phyloP scores from a whole-genome alignment of 2,113 vertebrate species.

The Pseudolaguvia tuberculata region DNA sequence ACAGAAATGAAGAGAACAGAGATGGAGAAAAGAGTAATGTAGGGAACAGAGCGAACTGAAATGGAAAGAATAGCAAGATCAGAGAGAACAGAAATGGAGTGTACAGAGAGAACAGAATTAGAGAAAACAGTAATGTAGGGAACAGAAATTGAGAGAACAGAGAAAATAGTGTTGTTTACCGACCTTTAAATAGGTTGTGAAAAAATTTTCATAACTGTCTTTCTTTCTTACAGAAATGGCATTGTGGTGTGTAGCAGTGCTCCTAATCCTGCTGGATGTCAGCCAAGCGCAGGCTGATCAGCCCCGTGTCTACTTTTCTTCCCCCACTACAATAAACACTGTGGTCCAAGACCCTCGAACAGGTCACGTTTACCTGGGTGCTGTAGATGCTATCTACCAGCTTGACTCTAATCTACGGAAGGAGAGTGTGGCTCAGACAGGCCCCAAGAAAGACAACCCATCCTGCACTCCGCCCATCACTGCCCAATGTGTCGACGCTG shows the following conservation, averaged over 20 bases:
- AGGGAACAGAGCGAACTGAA: no score
- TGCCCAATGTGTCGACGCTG: constrained; percentile 70
- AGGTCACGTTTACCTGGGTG: constrained; percentile 82
- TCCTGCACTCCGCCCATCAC: constrained; percentile 86
- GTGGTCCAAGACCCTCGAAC: constrained; percentile 73
- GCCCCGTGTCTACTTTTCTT: constrained; percentile 50
- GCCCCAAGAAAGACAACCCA: constrained; percentile 77
- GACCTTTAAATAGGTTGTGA: no score
- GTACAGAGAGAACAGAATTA: no score
- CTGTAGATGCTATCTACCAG: constrained; percentile 84
- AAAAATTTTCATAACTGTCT: no score
- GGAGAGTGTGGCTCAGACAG: constrained; percentile 58
- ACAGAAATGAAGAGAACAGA: no score
- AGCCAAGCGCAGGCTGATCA: constrained; percentile 1
- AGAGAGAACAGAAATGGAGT: no score
- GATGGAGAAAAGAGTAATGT: no score
- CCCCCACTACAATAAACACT: constrained; percentile 78
- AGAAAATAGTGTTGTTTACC: no score
- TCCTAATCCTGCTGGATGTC: constrained; percentile 21
- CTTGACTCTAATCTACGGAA: constrained; percentile 65
- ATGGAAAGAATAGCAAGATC: no score
- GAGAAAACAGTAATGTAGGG: no score
- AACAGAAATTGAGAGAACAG: no score
- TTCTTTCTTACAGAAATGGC: constrained; percentile 56
- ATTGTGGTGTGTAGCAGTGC: constrained; percentile 51